Percentiles rank a stretch among this genome's conserved stretches.
Conservation (phyloP, 2,113 vertebrate genomes). For the Rhadina sibilatrix region DNA sequence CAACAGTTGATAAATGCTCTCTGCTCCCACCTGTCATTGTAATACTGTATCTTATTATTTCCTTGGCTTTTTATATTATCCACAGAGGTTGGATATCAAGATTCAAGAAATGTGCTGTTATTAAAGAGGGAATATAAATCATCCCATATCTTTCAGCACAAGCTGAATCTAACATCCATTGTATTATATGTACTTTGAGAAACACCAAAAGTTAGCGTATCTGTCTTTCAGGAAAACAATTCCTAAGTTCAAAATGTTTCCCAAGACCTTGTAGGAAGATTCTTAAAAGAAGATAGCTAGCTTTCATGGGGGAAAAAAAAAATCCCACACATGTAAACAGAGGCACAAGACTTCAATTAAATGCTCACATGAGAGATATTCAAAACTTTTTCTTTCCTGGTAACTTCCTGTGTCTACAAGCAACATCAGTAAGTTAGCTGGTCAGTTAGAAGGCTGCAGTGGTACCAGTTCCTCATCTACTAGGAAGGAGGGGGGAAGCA, state of each 20-base stretch:
- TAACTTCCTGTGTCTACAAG: not conserved
- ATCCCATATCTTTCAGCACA: not conserved
- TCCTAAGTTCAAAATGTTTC: not conserved
- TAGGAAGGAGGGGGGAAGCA: not conserved
- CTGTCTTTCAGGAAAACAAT: not conserved
- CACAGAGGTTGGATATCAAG: not conserved
- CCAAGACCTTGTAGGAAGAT: not conserved
- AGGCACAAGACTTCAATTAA: not conserved
- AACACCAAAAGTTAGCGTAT: not conserved
- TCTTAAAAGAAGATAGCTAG: not conserved
- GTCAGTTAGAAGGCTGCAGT: not conserved
- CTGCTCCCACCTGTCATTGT: not conserved
- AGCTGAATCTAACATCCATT: not conserved
- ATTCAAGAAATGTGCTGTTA: not conserved
- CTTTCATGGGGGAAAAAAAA: not conserved
- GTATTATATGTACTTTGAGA: not conserved
- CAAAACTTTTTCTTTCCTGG: not conserved
- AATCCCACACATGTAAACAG: not conserved
- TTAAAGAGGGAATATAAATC: not conserved
- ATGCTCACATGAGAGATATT: not conserved
- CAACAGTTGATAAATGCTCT: not conserved
- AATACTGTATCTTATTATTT: not conserved
- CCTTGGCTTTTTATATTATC: not conserved
- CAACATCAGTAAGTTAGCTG: not conserved
- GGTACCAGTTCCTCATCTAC: not conserved